Percentiles rank a stretch among this genome's conserved stretches.
Conservation (phyloP, 2,113 vertebrate species). For the Lucifuga dentata region DNA sequence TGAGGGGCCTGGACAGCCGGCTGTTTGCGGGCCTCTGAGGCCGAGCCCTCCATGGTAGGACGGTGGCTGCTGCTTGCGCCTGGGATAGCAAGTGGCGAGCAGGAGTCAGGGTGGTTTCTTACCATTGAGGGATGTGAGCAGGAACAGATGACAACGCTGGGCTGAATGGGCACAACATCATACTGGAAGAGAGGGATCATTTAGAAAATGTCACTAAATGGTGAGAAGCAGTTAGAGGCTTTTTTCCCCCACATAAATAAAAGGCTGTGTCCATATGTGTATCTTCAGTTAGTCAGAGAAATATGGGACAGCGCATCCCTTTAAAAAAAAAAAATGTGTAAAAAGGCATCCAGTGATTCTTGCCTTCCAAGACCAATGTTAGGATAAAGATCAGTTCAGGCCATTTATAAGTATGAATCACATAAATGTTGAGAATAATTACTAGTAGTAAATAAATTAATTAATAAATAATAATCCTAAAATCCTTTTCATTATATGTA, state of each 20-base stretch:
- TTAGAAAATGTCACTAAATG: constrained; percentile 28
- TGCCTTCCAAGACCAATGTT: not conserved
- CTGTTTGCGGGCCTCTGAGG: constrained; percentile 82
- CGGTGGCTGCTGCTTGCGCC: constrained; percentile 88
- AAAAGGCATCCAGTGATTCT: too few relatives aligned
- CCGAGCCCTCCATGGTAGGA: constrained; percentile 88
- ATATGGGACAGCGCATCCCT: not conserved
- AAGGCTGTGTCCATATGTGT: not conserved
- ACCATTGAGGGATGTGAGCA: constrained; percentile 96
- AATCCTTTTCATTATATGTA: too few relatives aligned
- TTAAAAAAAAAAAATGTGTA: too few relatives aligned
- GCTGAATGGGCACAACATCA: constrained; percentile 97
- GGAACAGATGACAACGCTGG: constrained; percentile 95
- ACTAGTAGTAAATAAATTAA: too few relatives aligned
- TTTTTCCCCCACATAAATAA: not conserved
- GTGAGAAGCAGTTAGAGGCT: not conserved
- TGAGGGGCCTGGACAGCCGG: constrained; percentile 81
- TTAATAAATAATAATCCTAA: too few relatives aligned
- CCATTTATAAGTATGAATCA: not conserved
- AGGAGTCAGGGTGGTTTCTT: constrained; percentile 93
- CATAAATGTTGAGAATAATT: not conserved
- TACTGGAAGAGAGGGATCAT: constrained; percentile 83
- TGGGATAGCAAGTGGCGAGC: constrained; percentile 86
- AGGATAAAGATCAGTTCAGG: not conserved
- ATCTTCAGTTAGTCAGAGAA: constrained; percentile 16